phyloP scores from a whole-genome alignment of 1,140 invertebrate genomes.

The Eupristina koningsbergeri region DNA sequence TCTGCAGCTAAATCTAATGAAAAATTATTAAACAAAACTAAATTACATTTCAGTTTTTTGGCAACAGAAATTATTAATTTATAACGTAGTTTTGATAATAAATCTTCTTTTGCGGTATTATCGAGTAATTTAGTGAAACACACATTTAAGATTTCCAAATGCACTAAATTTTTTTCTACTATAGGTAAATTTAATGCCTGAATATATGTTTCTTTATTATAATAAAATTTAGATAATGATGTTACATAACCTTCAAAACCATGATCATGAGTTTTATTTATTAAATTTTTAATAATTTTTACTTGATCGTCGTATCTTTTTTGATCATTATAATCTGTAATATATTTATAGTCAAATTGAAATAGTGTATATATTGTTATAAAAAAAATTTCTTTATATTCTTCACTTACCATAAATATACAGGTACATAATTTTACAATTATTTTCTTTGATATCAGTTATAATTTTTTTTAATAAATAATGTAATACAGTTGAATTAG shows the following conservation, averaged over 20 bases:
- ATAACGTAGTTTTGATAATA: constrained; percentile 4
- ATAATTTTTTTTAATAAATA: not conserved
- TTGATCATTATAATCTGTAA: constrained; percentile 8
- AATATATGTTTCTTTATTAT: not conserved
- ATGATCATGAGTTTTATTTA: not conserved
- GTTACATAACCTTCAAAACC: not conserved
- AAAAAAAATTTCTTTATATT: not conserved
- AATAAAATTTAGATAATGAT: not conserved
- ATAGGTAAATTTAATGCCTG: not conserved
- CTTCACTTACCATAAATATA: constrained; percentile 27
- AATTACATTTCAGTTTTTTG: constrained; percentile 17
- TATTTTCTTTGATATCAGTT: not conserved
- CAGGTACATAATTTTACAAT: not conserved
- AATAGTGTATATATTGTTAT: not conserved
- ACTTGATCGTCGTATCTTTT: not conserved
- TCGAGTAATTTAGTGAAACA: not conserved
- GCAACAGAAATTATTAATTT: not conserved
- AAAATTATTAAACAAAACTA: constrained; percentile 3
- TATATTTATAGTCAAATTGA: not conserved
- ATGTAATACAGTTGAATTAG: not conserved
- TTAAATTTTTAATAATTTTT: not conserved
- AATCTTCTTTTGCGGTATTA: not conserved
- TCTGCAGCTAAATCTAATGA: constrained; percentile 6
- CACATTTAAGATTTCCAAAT: not conserved
- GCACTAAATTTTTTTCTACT: not conserved